Percentiles rank a stretch among this genome's conserved stretches.
Conservation (phyloP, 2,888 invertebrate genomes). For the Yponomeuta evonymella region DNA sequence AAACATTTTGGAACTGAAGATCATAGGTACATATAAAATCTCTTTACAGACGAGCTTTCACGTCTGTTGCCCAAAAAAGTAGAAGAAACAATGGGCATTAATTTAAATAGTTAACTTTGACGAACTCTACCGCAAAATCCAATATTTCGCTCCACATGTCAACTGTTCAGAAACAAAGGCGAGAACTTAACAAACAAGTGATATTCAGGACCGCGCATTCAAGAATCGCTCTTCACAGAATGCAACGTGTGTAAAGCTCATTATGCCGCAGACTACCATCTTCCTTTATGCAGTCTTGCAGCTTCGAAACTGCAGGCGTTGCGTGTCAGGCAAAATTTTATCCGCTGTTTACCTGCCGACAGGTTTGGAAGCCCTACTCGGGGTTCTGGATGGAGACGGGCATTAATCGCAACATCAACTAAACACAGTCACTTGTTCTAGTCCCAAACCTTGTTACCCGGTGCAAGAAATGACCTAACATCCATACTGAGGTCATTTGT, state of each 20-base stretch:
- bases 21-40: too few species aligned
- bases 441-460: too few species aligned
- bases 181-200: background rate
- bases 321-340: conserved; percentile 11
- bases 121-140: too few species aligned
- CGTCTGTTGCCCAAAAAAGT: too few species aligned
- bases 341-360: conserved; percentile 10
- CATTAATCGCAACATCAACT: background rate
- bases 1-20: too few species aligned
- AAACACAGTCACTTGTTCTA: too few species aligned
- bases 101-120: too few species aligned
- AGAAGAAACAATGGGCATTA: too few species aligned
- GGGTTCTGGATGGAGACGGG: background rate
- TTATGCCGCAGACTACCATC: background rate
- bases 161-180: background rate
- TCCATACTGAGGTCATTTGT: too few species aligned
- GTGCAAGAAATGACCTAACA: too few species aligned
- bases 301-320: conserved; percentile 1
- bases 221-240: background rate
- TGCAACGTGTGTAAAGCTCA: conserved; percentile 2
- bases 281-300: background rate
- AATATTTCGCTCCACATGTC: background rate
- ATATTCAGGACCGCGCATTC: background rate
- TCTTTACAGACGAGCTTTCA: too few species aligned
- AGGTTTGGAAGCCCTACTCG: conserved; percentile 2